These are phyloP conservation scores for Procavia capensis DNA, from an alignment of 2,113 vertebrate species.

Conservation along the genomic window DNA sequence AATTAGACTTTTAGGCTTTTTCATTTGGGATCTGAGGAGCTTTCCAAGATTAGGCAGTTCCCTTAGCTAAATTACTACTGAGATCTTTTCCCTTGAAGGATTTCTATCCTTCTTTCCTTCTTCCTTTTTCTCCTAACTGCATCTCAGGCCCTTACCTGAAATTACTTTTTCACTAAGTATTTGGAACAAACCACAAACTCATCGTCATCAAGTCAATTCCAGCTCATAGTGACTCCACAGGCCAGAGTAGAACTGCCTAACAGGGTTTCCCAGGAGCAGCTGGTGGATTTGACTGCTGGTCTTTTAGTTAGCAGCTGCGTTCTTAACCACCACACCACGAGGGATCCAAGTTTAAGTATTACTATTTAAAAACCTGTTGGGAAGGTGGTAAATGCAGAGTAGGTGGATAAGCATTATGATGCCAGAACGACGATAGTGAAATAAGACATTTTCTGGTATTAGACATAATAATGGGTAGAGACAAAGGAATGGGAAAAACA, in stretches of 20 bases:
- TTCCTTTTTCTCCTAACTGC: not conserved
- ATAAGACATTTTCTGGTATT: slow-evolving; percentile 52
- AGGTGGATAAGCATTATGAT: not conserved
- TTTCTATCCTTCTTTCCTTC: not conserved
- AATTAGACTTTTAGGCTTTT: not conserved
- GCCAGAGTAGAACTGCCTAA: too few relatives aligned
- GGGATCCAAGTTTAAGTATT: not conserved
- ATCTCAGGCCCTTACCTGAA: not conserved
- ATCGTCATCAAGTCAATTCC: too few relatives aligned
- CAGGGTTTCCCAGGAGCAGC: too few relatives aligned
- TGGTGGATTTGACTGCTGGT: too few relatives aligned
- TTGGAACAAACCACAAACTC: too few relatives aligned
- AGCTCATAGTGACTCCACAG: too few relatives aligned
- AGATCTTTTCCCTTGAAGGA: not conserved
- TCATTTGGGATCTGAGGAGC: not conserved
- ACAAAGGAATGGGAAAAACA: slow-evolving; percentile 50
- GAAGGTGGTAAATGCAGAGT: slow-evolving; percentile 7
- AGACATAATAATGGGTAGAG: slow-evolving; percentile 54
- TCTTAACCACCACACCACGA: too few relatives aligned
- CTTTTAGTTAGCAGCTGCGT: too few relatives aligned
- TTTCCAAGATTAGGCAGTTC: not conserved
- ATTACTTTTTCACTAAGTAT: not conserved
- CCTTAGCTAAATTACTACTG: not conserved
- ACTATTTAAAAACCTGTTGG: not conserved
- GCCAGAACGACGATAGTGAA: not conserved